Evolutionary conservation across 30 jellyfish, hydroid and myxozoan species (phyloP).

Genomic region (Aurelia aurita): DNA sequence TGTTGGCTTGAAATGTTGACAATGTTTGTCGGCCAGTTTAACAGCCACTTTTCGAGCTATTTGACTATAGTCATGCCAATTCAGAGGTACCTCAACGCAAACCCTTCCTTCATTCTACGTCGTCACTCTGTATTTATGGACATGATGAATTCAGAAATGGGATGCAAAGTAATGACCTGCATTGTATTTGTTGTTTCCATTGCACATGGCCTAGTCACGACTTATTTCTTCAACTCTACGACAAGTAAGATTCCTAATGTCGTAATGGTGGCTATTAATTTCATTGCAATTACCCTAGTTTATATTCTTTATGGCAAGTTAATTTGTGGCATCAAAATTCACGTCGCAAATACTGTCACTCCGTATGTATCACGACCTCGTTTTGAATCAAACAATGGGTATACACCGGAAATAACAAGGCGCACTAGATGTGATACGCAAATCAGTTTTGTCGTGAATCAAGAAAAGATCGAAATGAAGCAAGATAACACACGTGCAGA

Average conservation of each 20-base stretch:
- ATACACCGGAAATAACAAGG: too few species aligned
- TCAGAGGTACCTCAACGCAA: conserved; percentile 40
- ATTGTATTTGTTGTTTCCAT: conserved; percentile 1
- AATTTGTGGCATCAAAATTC: conserved; percentile 5
- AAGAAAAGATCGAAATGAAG: too few species aligned
- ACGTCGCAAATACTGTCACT: neutral
- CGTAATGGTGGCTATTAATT: conserved; percentile 14
- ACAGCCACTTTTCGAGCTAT: conserved; percentile 58
- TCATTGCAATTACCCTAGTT: neutral
- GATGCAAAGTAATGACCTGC: neutral
- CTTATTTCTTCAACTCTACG: conserved; percentile 47
- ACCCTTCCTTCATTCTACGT: neutral
- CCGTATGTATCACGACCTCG: too few species aligned
- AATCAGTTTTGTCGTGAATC: too few species aligned
- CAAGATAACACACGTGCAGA: too few species aligned
- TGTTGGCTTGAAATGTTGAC: conserved; percentile 60
- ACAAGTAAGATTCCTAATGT: conserved; percentile 9
- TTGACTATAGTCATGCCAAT: conserved; percentile 32
- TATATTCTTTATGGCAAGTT: neutral
- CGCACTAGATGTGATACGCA: too few species aligned
- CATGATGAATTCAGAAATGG: neutral
- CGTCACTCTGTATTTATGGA: conserved; percentile 1
- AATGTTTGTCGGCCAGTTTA: conserved; percentile 39
- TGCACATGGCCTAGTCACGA: conserved; percentile 51
- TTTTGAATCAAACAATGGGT: too few species aligned